phyloP scores from a whole-genome alignment of 1,140 invertebrate genomes.

The Stegodyphus mimosarum region DNA sequence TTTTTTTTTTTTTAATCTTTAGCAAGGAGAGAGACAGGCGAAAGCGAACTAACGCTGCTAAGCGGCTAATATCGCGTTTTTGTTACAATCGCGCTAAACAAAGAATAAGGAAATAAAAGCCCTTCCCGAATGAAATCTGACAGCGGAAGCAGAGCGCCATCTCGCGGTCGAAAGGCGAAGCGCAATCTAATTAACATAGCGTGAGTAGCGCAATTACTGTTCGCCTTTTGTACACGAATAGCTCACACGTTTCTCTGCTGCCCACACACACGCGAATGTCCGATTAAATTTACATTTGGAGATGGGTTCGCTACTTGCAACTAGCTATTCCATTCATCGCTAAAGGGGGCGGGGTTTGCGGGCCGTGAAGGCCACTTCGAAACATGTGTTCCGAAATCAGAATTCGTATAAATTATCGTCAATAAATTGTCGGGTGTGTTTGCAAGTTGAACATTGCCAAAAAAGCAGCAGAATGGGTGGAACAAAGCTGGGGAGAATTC shows the following conservation, averaged over 20 bases:
- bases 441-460: constrained; percentile 1
- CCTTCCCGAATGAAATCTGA: constrained; percentile 2
- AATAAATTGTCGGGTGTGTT: constrained; percentile 47
- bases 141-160: constrained; percentile 7
- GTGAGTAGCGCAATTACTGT: constrained; percentile 59
- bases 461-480: not conserved
- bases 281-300: constrained; percentile 61
- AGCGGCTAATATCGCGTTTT: constrained; percentile 28
- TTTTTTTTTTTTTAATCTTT: not conserved
- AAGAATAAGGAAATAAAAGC: constrained; percentile 23
- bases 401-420: constrained; percentile 57
- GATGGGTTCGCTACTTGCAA: constrained; percentile 53
- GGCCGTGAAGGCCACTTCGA: constrained; percentile 18
- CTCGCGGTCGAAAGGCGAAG: constrained; percentile 34
- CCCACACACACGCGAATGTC: constrained; percentile 40
- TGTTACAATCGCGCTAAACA: not conserved
- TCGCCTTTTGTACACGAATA: constrained; percentile 60
- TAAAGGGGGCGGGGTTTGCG: constrained; percentile 26
- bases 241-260: constrained; percentile 53
- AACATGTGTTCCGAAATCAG: constrained; percentile 55
- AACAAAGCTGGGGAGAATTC: not conserved
- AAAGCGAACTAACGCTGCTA: constrained; percentile 9
- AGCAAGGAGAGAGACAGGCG: not conserved
- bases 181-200: constrained; percentile 59
- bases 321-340: constrained; percentile 38